phyloP scores from a whole-genome alignment of 1,140 invertebrate genomes.

The Drosophila melanica region DNA sequence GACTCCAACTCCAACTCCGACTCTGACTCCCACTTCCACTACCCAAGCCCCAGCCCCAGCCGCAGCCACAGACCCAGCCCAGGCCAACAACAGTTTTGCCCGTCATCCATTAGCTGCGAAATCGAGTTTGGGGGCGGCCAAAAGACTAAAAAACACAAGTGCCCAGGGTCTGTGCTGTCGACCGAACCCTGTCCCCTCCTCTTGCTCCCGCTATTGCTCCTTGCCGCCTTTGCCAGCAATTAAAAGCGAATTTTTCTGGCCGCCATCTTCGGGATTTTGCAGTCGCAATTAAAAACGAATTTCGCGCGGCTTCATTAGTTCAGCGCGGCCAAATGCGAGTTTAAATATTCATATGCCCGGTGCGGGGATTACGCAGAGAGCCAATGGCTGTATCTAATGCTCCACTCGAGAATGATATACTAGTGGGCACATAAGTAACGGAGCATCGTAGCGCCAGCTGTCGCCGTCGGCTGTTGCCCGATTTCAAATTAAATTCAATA shows the following conservation, averaged over 20 bases:
- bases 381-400: constrained; percentile 20
- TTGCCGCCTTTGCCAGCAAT: constrained; percentile 53
- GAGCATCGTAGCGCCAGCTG: constrained; percentile 59
- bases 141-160: constrained; percentile 57
- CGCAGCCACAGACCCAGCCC: constrained; percentile 45
- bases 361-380: constrained; percentile 31
- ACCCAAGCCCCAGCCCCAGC: constrained; percentile 14
- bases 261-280: constrained; percentile 72
- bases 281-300: constrained; percentile 79
- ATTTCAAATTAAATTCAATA: constrained; percentile 83
- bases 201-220: not conserved
- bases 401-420: constrained; percentile 45
- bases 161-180: too few species aligned
- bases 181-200: not conserved
- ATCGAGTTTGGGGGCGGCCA: constrained; percentile 64
- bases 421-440: constrained; percentile 18
- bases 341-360: constrained; percentile 75
- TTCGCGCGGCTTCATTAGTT: constrained; percentile 77
- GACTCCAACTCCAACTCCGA: constrained; percentile 4
- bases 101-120: constrained; percentile 77
- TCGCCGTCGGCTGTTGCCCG: constrained; percentile 57
- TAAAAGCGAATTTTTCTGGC: constrained; percentile 77
- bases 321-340: constrained; percentile 47
- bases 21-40: not conserved
- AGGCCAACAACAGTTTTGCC: constrained; percentile 57